A percentile compares a stretch with the other conserved stretches of the same genome.
Evolutionary conservation across 2,888 invertebrate genomes (phyloP).

Genomic region (Idaea biselata): DNA sequence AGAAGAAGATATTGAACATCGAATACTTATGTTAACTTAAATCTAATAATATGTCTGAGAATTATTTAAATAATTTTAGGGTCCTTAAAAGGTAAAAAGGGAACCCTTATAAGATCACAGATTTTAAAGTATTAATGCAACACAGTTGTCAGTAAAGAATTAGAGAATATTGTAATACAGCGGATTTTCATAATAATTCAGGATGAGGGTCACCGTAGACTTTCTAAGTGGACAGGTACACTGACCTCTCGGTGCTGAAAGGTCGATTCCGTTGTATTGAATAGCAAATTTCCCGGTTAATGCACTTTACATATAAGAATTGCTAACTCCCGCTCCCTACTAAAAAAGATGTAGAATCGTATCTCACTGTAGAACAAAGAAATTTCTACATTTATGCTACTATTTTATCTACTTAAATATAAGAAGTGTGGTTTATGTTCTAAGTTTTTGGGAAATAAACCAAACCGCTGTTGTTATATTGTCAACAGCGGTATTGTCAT

Average conservation of each 20-base stretch:
- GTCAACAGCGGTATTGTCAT: no score
- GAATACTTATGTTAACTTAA: no score
- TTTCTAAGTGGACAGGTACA: neutral
- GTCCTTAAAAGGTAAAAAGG: no score
- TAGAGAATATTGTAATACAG: neutral
- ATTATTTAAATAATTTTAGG: no score
- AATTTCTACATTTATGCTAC: neutral
- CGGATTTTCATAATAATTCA: neutral
- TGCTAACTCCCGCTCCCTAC: neutral
- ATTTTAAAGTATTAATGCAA: neutral
- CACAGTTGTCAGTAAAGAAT: neutral
- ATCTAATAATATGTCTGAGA: no score
- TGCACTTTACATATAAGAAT: neutral
- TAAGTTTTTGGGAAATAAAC: no score
- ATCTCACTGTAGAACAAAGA: neutral
- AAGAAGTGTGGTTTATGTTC: neutral
- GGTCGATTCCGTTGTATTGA: neutral
- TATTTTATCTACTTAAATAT: no score
- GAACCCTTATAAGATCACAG: no score
- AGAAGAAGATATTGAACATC: no score
- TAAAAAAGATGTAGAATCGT: no score
- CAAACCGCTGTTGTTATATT: no score
- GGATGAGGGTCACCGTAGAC: neutral
- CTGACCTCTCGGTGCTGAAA: neutral
- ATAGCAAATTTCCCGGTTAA: neutral